Base-by-base conservation (phyloP, 2,888 invertebrate species). In the Plemyria rubiginata region DNA sequence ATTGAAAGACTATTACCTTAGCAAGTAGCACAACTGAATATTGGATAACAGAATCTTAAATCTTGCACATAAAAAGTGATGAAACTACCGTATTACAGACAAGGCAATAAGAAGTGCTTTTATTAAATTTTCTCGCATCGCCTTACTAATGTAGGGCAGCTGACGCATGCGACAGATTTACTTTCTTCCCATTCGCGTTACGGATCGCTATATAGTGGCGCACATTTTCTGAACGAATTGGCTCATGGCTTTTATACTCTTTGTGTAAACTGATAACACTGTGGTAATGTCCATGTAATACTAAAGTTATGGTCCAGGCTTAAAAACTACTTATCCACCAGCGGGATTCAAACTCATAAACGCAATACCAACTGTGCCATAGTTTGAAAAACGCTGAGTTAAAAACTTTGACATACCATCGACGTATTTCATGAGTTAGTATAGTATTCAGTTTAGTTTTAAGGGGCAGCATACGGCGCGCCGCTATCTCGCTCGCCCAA, bases 81-180 rank as follows among this genome's bases (percentile, higher is more conserved):
- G 70, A 68, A 69, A 71, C 73, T 70, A 72, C 36, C 38, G 48
- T 53, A 60, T 60, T 36, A 45, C 46, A 75, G 77, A 81, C 78
- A 78, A 73, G 78, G 80, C 80, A 80, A 82, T 85, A 86, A 84
- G 83, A 80, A 84, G 79, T 83, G 86, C 87, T 89, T 90, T 91
- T 91, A 90, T 91, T 90, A 91, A 91, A 91, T 90, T 88, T 85
- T 84, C 88, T 87, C 91, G 87, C 89, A 81, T 88, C 90, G 89
- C 72, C 79, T 89, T 87, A 88, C 91, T 90, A 90, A 90, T 88
- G 88, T 81, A 78, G 82, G 74, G 84, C 91, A 90, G 90, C 90
- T 90, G 91, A 87, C 90, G 90, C 87, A 72, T 72, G 80, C 84
- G 78, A 84, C 81, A 79, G 80, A 83, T 80, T 84, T 80, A 84